Evolutionary conservation across 2,888 invertebrate species (phyloP).

Genomic region (Hyposoter dolosus): DNA sequence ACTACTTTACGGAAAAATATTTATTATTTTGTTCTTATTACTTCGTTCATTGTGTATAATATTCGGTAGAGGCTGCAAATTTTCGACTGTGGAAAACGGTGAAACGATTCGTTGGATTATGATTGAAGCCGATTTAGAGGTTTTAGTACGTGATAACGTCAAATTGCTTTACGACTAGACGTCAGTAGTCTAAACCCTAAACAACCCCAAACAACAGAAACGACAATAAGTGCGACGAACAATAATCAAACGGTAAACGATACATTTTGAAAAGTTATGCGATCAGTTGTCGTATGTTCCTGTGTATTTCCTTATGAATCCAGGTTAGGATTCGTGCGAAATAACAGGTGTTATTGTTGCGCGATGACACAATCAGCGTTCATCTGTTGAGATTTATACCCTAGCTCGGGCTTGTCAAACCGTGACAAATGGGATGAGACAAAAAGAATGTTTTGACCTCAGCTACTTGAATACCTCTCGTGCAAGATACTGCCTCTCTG

Average conservation of each 20-base stretch:
- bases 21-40: background rate
- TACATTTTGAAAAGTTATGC: background rate
- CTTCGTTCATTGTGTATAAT: background rate
- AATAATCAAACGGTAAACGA: background rate
- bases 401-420: background rate
- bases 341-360: background rate
- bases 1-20: too few relatives aligned
- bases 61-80: background rate
- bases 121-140: constrained; percentile 3
- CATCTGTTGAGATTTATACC: background rate
- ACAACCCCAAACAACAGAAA: background rate
- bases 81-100: background rate
- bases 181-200: background rate
- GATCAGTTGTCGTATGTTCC: background rate
- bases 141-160: background rate
- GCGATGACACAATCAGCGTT: background rate
- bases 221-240: background rate
- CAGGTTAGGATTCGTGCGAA: background rate
- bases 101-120: background rate
- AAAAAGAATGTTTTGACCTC: constrained; percentile 3
- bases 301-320: background rate
- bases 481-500: background rate
- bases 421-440: background rate
- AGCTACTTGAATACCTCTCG: background rate
- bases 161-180: background rate